A percentile compares a stretch with the other conserved stretches of the same genome.
phyloP scores from a whole-genome alignment of 1,140 invertebrate genomes.

The Drosophila tropicalis region DNA sequence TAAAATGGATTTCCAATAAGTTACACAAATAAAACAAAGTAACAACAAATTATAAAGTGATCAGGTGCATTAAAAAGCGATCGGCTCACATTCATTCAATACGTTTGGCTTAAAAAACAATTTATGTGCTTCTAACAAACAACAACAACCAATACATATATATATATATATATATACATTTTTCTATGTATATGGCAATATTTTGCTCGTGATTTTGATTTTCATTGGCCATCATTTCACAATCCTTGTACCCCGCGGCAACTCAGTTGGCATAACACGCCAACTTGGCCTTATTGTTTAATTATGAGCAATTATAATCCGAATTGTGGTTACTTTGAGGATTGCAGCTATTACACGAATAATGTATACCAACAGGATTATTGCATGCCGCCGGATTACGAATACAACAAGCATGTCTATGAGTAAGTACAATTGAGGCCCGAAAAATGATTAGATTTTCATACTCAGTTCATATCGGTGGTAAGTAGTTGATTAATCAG shows the following conservation, averaged over 20 bases:
- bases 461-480: background rate
- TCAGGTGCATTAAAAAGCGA: slow-evolving; percentile 73
- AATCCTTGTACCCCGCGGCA: slow-evolving; percentile 1
- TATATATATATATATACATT: background rate
- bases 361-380: slow-evolving; percentile 82
- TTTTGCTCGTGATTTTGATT: slow-evolving; percentile 12
- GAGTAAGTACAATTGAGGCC: slow-evolving; percentile 67
- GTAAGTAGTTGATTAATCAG: slow-evolving; percentile 7
- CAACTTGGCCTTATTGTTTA: slow-evolving; percentile 42
- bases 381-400: slow-evolving; percentile 82
- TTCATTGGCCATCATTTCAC: too few relatives aligned
- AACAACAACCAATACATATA: background rate
- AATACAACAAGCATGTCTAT: slow-evolving; percentile 81
- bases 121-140: slow-evolving; percentile 38
- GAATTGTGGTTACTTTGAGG: slow-evolving; percentile 82
- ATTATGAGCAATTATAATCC: slow-evolving; percentile 83
- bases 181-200: background rate
- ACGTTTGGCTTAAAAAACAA: slow-evolving; percentile 54
- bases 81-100: slow-evolving; percentile 20
- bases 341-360: slow-evolving; percentile 76
- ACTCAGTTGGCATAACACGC: slow-evolving; percentile 32
- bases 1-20: slow-evolving; percentile 8
- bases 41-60: slow-evolving; percentile 74
- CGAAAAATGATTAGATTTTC: too few relatives aligned
- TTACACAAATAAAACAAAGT: slow-evolving; percentile 30